Evolutionary conservation across 1,140 invertebrate genomes (phyloP).

Genomic region (Procambarus clarkii): DNA sequence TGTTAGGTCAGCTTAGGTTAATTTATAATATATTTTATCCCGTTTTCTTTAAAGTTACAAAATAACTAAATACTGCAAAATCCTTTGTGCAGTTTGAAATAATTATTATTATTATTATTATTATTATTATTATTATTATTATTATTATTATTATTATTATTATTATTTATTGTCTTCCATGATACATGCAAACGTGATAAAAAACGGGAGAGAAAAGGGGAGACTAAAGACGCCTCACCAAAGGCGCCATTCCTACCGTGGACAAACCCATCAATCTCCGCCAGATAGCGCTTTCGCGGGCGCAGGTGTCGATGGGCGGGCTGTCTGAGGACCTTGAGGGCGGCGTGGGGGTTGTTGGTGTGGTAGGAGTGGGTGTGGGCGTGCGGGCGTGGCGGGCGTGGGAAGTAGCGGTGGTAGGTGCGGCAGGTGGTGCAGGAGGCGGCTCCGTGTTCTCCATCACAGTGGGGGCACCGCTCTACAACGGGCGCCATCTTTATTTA

Average conservation of each 20-base stretch:
- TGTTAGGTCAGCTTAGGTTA: too few species aligned
- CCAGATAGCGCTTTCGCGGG: constrained; percentile 52
- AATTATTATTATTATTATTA: too few species aligned
- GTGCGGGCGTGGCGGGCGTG: constrained; percentile 32
- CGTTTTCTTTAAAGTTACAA: too few species aligned
- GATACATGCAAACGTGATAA: too few species aligned
- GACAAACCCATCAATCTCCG: constrained; percentile 43
- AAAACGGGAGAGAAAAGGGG: too few species aligned
- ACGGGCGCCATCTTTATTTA: background rate
- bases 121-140: too few species aligned
- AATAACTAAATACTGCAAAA: too few species aligned
- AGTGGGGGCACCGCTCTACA: constrained; percentile 68
- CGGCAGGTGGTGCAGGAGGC: constrained; percentile 70
- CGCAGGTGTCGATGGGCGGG: constrained; percentile 45
- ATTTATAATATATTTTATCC: too few species aligned
- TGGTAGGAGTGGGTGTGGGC: constrained; percentile 67
- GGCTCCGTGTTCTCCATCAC: constrained; percentile 64
- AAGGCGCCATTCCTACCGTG: constrained; percentile 20
- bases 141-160: too few species aligned
- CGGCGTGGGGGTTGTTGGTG: constrained; percentile 55
- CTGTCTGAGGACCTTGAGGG: constrained; percentile 60
- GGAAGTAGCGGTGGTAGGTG: constrained; percentile 68
- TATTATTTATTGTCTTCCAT: too few species aligned
- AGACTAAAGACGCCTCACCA: background rate
- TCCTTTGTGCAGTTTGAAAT: too few species aligned